phyloP scores from a whole-genome alignment of 2,888 invertebrate genomes.

The Agrochola macilenta region DNA sequence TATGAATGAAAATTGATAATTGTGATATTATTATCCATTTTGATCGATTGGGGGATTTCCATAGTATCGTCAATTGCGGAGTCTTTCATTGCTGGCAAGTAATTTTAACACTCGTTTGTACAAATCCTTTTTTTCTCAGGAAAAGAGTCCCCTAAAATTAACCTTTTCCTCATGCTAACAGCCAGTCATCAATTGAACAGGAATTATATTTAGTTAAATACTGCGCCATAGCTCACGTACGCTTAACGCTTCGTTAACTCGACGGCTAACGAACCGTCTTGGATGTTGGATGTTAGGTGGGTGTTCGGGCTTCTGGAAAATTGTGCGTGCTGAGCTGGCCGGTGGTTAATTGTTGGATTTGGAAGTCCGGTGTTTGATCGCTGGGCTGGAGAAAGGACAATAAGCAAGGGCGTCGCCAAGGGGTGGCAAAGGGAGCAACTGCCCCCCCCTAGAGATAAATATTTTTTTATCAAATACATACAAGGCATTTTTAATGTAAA shows the following conservation, averaged over 20 bases:
- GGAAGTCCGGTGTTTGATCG: neutral
- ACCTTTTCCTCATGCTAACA: neutral
- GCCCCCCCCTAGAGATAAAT: no score
- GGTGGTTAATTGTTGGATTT: slow-evolving; percentile 23
- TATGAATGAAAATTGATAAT: no score
- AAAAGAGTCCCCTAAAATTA: slow-evolving; percentile 27
- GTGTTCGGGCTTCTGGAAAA: slow-evolving; percentile 40
- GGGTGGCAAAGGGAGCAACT: no score
- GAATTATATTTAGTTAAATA: slow-evolving; percentile 53
- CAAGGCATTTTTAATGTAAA: no score
- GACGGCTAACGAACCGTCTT: slow-evolving; percentile 61
- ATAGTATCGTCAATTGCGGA: neutral
- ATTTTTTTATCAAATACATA: no score
- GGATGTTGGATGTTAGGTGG: slow-evolving; percentile 29
- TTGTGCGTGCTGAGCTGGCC: slow-evolving; percentile 34
- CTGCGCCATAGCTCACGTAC: slow-evolving; percentile 57
- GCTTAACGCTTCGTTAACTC: slow-evolving; percentile 59
- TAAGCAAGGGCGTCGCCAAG: no score
- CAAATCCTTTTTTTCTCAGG: neutral
- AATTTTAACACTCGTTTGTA: neutral
- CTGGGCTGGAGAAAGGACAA: neutral
- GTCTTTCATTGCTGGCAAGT: neutral
- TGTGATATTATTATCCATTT: neutral
- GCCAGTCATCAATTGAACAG: slow-evolving; percentile 26
- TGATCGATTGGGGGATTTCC: neutral